phyloP scores from a whole-genome alignment of 1,140 invertebrate genomes.

The Cepaea nemoralis region DNA sequence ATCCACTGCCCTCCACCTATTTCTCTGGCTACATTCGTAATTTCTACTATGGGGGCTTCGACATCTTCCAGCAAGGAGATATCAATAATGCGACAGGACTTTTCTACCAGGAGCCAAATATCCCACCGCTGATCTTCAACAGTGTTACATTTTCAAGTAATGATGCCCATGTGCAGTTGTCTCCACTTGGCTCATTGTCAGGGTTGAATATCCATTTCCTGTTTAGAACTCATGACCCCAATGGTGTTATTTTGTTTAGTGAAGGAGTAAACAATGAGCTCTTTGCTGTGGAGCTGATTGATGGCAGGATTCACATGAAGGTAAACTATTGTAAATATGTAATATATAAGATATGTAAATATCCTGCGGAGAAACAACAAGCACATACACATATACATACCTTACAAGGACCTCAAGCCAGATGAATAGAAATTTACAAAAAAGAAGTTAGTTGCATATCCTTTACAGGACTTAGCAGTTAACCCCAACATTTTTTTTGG shows the following conservation, averaged over 20 bases:
- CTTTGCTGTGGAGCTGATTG: constrained; percentile 86
- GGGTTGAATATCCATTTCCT: constrained; percentile 58
- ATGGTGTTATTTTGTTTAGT: constrained; percentile 91
- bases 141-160: constrained; percentile 57
- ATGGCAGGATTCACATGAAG: constrained; percentile 71
- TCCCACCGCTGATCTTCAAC: constrained; percentile 52
- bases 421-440: too few relatives aligned
- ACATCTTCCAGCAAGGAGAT: constrained; percentile 50
- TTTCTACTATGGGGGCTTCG: constrained; percentile 54
- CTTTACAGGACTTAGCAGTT: too few relatives aligned
- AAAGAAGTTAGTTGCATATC: too few relatives aligned
- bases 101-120: not conserved
- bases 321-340: constrained; percentile 18
- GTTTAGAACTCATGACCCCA: constrained; percentile 75
- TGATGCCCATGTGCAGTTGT: constrained; percentile 54
- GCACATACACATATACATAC: too few relatives aligned
- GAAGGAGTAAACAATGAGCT: constrained; percentile 94
- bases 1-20: constrained; percentile 15
- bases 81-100: not conserved
- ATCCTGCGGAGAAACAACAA: too few relatives aligned
- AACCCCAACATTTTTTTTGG: too few relatives aligned
- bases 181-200: constrained; percentile 44
- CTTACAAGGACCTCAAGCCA: too few relatives aligned
- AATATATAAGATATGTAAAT: not conserved
- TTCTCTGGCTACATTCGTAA: constrained; percentile 65